These are phyloP conservation scores for Lepidothrix coronata DNA, from an alignment of 2,113 vertebrate species.

Conservation along the genomic window DNA sequence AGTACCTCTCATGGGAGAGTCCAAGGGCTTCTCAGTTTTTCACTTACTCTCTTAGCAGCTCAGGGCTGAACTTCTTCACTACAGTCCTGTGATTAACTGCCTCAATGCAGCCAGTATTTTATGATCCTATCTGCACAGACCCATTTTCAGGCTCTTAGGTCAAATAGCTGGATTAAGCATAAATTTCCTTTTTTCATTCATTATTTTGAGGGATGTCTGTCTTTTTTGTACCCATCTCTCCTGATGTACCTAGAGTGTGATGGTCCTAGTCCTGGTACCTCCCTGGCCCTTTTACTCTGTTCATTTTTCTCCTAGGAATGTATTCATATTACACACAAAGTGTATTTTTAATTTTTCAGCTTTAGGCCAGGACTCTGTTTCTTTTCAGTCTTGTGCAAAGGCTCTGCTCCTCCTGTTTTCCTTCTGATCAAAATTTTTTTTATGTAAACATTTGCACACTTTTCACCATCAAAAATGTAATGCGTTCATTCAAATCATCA, in stretches of 20 bases:
- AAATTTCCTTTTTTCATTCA: background rate
- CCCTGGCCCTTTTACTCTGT: background rate
- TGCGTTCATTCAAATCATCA: background rate
- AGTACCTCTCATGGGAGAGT: background rate
- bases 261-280: background rate
- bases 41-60: background rate
- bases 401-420: background rate
- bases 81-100: background rate
- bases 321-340: background rate
- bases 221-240: accelerated
- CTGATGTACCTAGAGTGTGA: background rate
- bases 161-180: background rate
- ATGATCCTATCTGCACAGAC: background rate
- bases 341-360: background rate
- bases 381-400: background rate
- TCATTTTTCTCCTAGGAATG: background rate
- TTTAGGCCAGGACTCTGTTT: background rate
- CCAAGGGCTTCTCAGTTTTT: background rate
- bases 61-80: background rate
- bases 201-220: background rate
- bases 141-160: background rate
- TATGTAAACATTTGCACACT: background rate
- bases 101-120: background rate
- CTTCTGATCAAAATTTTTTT: background rate
- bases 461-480: background rate